phyloP scores from a whole-genome alignment of 2,113 vertebrate genomes.

The Phalacrocorax carbo region DNA sequence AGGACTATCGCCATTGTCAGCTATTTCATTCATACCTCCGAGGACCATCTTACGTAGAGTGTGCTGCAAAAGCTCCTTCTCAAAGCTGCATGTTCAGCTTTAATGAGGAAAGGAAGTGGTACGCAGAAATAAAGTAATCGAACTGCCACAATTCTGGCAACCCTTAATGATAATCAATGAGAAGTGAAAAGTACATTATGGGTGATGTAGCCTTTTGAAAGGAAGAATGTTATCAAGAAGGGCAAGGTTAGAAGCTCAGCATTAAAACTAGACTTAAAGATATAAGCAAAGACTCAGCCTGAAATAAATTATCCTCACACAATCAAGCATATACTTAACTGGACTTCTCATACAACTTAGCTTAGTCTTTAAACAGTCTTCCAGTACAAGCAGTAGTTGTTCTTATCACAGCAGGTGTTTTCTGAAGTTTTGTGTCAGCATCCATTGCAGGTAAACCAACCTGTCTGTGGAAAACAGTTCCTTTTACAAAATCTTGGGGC shows the following conservation, averaged over 20 bases:
- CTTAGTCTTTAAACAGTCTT: neutral
- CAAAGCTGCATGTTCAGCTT: slow-evolving; percentile 1
- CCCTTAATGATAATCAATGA: neutral
- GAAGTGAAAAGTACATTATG: neutral
- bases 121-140: slow-evolving; percentile 25
- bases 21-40: slow-evolving; percentile 10
- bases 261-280: neutral
- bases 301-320: neutral
- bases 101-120: slow-evolving; percentile 3
- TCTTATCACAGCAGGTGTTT: neutral
- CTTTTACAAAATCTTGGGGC: neutral
- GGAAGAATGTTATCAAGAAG: neutral
- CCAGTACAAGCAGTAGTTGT: accelerated
- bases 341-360: neutral
- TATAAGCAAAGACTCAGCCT: neutral
- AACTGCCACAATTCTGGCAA: neutral
- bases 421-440: neutral
- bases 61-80: neutral
- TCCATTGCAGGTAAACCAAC: neutral
- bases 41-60: neutral
- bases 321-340: neutral
- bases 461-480: neutral
- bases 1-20: neutral
- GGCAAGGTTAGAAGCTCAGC: neutral
- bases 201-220: neutral